Conservation (phyloP, 2,888 invertebrate genomes). For the Junonia oenone region DNA sequence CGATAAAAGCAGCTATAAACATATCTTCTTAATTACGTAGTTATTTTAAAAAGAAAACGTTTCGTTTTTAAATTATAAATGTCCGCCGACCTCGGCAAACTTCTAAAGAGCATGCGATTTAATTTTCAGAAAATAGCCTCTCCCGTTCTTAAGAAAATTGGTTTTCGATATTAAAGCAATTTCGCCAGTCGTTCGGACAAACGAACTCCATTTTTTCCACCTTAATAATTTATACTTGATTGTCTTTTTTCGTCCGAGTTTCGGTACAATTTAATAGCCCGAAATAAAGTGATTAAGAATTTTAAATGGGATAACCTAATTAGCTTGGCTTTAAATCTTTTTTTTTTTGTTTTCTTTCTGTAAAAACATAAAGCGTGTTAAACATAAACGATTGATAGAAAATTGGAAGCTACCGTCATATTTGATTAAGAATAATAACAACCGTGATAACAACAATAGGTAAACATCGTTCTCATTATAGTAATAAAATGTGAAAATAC, state of each 20-base stretch:
- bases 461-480: neutral
- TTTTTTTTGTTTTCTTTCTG: too few relatives aligned
- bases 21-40: neutral
- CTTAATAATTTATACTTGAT: slow-evolving; percentile 11
- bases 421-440: too few relatives aligned
- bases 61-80: neutral
- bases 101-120: slow-evolving; percentile 15
- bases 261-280: neutral
- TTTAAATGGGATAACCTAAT: neutral
- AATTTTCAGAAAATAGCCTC: slow-evolving; percentile 24
- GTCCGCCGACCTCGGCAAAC: slow-evolving; percentile 3
- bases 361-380: too few relatives aligned
- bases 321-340: too few relatives aligned
- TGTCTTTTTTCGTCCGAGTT: neutral
- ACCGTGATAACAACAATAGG: too few relatives aligned
- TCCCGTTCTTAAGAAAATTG: slow-evolving; percentile 30
- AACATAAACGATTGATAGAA: too few relatives aligned
- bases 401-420: too few relatives aligned
- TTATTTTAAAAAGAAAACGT: neutral
- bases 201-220: slow-evolving; percentile 13
- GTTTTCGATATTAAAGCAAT: slow-evolving; percentile 34
- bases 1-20: neutral
- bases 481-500: neutral
- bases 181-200: slow-evolving; percentile 19
- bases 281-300: neutral